A percentile compares a stretch with the other conserved stretches of the same genome.
These are phyloP conservation scores for Momotus momota DNA, from an alignment of 2,797 vertebrate genomes.

Conservation along the genomic window DNA sequence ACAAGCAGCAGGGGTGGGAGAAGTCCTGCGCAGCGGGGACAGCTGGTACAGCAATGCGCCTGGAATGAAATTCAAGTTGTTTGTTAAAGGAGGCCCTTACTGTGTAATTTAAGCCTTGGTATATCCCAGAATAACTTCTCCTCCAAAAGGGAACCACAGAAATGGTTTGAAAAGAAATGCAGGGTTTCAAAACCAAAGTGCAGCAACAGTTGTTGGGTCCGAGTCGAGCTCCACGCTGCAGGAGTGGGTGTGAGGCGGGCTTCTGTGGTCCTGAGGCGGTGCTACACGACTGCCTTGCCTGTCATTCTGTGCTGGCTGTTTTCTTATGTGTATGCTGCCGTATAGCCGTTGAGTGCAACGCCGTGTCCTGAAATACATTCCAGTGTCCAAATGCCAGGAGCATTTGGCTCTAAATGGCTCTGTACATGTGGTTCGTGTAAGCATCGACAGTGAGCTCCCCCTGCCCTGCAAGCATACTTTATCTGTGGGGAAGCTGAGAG, in stretches of 20 bases:
- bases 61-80: background rate
- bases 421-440: rapidly evolving
- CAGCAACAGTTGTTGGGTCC: background rate
- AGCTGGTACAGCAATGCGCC: background rate
- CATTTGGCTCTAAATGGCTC: background rate
- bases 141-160: background rate
- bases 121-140: background rate
- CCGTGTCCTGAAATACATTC: background rate
- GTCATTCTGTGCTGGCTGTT: background rate
- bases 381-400: background rate
- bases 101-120: background rate
- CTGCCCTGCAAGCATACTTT: background rate
- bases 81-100: background rate
- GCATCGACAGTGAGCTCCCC: background rate
- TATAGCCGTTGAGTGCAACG: background rate
- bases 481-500: background rate
- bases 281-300: background rate
- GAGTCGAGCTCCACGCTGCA: rapidly evolving
- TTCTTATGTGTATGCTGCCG: background rate
- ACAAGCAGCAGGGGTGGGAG: background rate
- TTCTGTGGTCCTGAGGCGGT: background rate
- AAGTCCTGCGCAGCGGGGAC: background rate
- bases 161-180: background rate
- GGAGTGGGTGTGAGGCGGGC: rapidly evolving
- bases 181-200: background rate